Conservation (phyloP, 2,113 vertebrate species). For the Alosa alosa region DNA sequence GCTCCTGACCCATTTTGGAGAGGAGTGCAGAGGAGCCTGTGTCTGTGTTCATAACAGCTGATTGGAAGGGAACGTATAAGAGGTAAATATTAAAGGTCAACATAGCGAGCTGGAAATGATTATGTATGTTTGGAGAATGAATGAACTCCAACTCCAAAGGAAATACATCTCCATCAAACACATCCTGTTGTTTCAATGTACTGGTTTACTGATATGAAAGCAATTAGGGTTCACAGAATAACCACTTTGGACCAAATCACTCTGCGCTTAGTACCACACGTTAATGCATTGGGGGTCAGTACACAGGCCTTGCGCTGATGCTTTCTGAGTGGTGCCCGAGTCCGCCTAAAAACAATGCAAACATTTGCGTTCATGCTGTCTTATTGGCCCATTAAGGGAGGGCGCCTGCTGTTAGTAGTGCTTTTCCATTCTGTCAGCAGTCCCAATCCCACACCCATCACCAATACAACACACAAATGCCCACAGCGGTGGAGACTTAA, state of each 20-base stretch:
- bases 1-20: conserved; percentile 23
- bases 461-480: neutral
- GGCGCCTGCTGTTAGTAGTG: neutral
- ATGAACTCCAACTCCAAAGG: neutral
- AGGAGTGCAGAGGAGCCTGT: neutral
- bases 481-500: neutral
- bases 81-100: neutral
- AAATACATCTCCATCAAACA: neutral
- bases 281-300: neutral
- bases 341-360: neutral
- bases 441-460: neutral
- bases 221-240: neutral
- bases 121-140: neutral
- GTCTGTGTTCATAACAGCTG: neutral
- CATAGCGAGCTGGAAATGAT: neutral
- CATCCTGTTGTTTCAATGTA: neutral
- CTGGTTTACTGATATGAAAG: neutral
- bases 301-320: neutral
- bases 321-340: neutral
- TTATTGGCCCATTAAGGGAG: neutral
- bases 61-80: neutral
- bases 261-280: neutral
- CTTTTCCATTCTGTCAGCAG: neutral
- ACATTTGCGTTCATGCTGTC: neutral
- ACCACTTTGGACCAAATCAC: neutral